phyloP scores from a whole-genome alignment of 2,113 vertebrate genomes.

The Tyrannus savana region DNA sequence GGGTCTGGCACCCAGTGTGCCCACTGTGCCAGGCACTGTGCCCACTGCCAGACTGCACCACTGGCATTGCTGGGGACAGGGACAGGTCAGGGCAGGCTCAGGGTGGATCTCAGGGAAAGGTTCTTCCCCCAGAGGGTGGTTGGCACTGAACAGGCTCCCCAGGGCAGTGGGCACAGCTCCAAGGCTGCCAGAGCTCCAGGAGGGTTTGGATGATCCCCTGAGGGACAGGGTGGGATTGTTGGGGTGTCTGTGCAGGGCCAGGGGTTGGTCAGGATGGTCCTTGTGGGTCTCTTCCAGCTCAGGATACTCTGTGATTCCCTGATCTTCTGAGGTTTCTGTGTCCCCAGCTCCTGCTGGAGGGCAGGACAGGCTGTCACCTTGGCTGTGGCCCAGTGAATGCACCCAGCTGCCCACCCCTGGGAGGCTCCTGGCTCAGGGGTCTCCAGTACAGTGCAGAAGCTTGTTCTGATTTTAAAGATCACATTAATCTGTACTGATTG shows the following conservation, averaged over 20 bases:
- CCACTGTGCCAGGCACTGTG: background rate
- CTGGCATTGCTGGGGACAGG: background rate
- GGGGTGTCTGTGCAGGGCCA: background rate
- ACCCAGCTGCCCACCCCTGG: background rate
- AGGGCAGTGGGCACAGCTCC: background rate
- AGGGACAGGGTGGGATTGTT: background rate
- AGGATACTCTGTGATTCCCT: background rate
- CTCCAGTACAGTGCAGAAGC: background rate
- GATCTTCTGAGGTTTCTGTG: background rate
- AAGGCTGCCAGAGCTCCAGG: constrained; percentile 6
- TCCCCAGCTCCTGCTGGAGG: background rate
- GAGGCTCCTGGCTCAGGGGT: background rate
- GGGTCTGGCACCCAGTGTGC: background rate
- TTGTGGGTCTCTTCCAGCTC: background rate
- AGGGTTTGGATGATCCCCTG: background rate
- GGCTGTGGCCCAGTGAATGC: background rate
- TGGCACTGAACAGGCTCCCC: background rate
- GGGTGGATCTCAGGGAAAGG: background rate
- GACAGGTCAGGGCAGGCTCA: background rate
- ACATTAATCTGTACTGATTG: background rate
- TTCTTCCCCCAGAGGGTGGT: background rate
- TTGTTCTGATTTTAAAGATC: background rate
- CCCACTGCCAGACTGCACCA: background rate
- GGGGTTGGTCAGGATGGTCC: fast-evolving
- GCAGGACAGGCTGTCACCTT: background rate